These are phyloP conservation scores for Pentamera pediparva DNA, from an alignment of 53 echinoderm and acorn worm genomes.

Conservation along the genomic window DNA sequence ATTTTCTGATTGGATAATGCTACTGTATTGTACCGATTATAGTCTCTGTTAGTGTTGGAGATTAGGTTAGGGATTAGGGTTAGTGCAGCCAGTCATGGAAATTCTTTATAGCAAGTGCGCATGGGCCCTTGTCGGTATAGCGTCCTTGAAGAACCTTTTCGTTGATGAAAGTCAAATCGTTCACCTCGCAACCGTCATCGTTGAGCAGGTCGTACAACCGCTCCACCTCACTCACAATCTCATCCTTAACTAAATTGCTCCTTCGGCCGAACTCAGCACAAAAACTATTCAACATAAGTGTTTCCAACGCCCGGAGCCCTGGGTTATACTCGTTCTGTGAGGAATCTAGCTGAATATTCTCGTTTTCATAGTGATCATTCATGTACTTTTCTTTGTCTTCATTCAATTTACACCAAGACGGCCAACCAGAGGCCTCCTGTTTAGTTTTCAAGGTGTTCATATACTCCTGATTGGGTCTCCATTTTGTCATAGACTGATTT, in stretches of 20 bases:
- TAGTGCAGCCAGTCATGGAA: too few relatives aligned
- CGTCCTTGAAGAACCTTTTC: too few relatives aligned
- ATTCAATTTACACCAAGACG: slow-evolving; percentile 49
- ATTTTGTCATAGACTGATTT: slow-evolving; percentile 18
- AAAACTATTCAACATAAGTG: slow-evolving; percentile 52
- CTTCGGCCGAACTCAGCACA: slow-evolving; percentile 47
- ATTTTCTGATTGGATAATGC: too few relatives aligned
- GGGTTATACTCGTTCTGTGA: slow-evolving; percentile 51
- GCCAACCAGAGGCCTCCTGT: slow-evolving; percentile 59
- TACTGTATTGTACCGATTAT: too few relatives aligned
- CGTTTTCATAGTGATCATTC: slow-evolving; percentile 14
- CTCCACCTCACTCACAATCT: not conserved
- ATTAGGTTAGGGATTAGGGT: too few relatives aligned
- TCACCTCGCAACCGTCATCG: too few relatives aligned
- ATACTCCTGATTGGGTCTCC: slow-evolving; percentile 29
- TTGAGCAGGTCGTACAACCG: slow-evolving; percentile 13
- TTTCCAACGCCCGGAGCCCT: slow-evolving; percentile 48
- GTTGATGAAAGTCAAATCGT: too few relatives aligned
- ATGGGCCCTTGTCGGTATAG: too few relatives aligned
- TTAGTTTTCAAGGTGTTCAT: slow-evolving; percentile 53
- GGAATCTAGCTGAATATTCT: slow-evolving; percentile 48
- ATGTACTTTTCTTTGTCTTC: slow-evolving; percentile 34
- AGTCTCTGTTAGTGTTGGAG: too few relatives aligned
- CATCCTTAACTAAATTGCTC: slow-evolving; percentile 1
- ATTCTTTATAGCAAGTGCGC: too few relatives aligned